Base-by-base conservation (phyloP, 2,888 invertebrate genomes). In the Trichacis sp. region DNA sequence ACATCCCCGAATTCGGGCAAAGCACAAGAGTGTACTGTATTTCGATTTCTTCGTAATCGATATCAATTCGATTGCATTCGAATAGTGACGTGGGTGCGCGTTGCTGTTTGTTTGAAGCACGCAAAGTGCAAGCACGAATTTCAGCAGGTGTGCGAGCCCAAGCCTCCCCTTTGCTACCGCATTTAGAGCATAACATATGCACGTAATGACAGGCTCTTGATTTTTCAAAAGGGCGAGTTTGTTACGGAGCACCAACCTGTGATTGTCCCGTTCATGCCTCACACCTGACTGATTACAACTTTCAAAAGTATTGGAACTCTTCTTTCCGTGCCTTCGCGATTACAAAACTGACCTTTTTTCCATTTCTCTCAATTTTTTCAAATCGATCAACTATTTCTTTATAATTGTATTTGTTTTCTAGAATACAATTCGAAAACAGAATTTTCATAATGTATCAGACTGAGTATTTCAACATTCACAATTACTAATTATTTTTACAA, bases 141-240 rank as follows among this genome's bases (percentile, higher is more conserved):
- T 71, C 62, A 71, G 69, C 67, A 40, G 40, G 40, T 40, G 40
- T 60, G 57, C 60, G 42, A 46, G 30, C 45, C 56, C 11, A 36
- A 54, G 53, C 36, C 47, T 47, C 64, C 64, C 67, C 56, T 58
- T 59, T 57, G 64, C 64, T 66, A 52, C 71, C 56, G 52, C 55
- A 81, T 82, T 81, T 78, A 72, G 75, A 75, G 74, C 71, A 73
- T 76, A 79, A 78, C 83, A 83, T 83, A 83, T 83, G 83, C 77
- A 75, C 77, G 71, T 82, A 81, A 83, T 82, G 77, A 82, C 76
- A 78, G 80, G 75, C 81, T 80, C 81, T 82, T 82, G 82, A 82
- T 83, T 83, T 82, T 77, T 74, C 77, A 73, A 74, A 79, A 79
- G 82, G 80, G 70, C 63, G 66, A 63, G 40, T 63, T 67, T 59